Evolutionary conservation across 2,113 vertebrate genomes (phyloP), one percentile per base, ranked within the genome.

Genomic region (Nothobranchius kuhntae): DNA sequence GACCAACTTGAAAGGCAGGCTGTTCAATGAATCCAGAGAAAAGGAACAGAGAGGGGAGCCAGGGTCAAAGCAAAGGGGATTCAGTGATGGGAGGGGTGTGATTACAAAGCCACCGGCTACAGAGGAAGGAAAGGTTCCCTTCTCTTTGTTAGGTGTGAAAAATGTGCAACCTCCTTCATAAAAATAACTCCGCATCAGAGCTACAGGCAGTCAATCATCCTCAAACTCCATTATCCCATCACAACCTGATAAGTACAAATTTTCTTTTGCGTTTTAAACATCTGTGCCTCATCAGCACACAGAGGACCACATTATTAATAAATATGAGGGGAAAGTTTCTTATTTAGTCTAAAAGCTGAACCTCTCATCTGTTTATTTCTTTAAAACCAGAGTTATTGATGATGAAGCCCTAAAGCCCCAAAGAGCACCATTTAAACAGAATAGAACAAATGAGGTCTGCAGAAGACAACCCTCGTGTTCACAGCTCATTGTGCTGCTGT

Each of bases 81-180:
- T 69, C n/a, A 86, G 57, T 60, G 69, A 77, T 61, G 61, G n/a
- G 9, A 53, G 67, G 50, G 75, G 91, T 55, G 95, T 95, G 10
- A 73, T 97, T 55, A 96, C 93, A 40, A 95, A 95, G 89, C 89
- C 95, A 3, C 96, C 95, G 3, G 92, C 91, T 50, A 89, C 84
- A 0, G 94, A 93, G 58, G 92, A 95, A 61, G 91, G 92, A 14
- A 95, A 94, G 79, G 92, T 94, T 51, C 95, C 95, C 0, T 90
- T 94, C 71, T 95, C 94, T 71, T 80, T 96, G 88, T 95, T 94
- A 14, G 94, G 91, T 89, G 94, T 95, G 80, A 94, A 97, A 58
- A 96, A 92, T 48, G 91, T 96, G 65, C 96, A 97, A 48, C 94
- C 94, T 15, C 13, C 89, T 30, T 89, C 93, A n/a, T 89, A 85